These are phyloP conservation scores for Gymnopithys bicolor DNA, from an alignment of 2,797 vertebrate genomes.

Conservation along the genomic window DNA sequence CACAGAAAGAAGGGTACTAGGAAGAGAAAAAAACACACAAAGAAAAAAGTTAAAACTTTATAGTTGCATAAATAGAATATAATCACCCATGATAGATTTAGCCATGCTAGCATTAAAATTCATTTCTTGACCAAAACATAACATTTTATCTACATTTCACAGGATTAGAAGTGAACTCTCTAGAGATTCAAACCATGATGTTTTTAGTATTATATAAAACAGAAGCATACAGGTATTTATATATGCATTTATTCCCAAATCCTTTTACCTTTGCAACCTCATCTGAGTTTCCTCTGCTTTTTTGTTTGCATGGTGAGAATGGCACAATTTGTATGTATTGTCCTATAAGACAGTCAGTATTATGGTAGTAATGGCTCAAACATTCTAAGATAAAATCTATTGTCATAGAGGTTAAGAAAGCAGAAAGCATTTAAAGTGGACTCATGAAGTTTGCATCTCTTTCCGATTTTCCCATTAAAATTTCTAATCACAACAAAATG, in stretches of 20 bases:
- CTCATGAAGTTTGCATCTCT: background rate
- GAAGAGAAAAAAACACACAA: background rate
- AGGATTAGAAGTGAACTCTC: background rate
- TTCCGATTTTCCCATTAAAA: background rate
- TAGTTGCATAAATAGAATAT: background rate
- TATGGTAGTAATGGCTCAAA: background rate
- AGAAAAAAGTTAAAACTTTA: background rate
- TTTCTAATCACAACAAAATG: background rate
- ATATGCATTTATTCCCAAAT: background rate
- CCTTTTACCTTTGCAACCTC: background rate
- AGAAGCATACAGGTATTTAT: background rate
- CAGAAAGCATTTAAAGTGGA: background rate
- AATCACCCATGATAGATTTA: background rate
- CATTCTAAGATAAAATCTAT: background rate
- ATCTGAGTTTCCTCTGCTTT: background rate
- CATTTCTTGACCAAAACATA: background rate
- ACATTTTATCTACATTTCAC: background rate
- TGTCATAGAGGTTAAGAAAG: background rate
- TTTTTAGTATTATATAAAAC: background rate
- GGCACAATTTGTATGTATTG: background rate
- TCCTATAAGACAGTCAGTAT: background rate
- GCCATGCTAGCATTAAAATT: background rate
- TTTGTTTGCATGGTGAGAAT: background rate
- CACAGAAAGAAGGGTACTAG: background rate
- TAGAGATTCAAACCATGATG: background rate